Base-by-base conservation (phyloP, 2,113 vertebrate species). In the Platysteira castanea region DNA sequence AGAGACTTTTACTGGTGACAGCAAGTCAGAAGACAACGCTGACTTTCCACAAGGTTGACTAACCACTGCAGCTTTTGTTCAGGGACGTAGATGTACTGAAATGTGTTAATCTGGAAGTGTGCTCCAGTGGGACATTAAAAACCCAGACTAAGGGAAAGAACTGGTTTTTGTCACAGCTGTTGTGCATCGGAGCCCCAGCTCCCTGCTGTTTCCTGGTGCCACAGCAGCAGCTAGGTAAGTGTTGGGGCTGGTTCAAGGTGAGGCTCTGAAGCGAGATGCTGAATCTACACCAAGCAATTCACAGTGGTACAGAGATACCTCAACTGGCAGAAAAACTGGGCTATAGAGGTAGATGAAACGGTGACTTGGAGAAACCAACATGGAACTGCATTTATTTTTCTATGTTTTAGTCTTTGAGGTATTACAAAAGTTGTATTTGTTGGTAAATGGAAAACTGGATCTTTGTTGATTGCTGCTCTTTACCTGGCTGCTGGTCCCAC, bases 221-320 rank as follows among this genome's bases (percentile, higher is more conserved):
- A 1, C 6, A 21, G 28, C 37, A 84, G 46, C 60, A 84, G 26
- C n/a, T 19, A 15, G 50, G 1, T 52, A 23, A 11, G 2, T 24
- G 5, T 6, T 69, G 26, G 1, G 10, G 15, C 21, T 84, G 44
- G 15, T n/a, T 84, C 50, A 81, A 52, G 64, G n/a, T 56, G 50
- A 15, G 2, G 9, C 4, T 42, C 31, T 49, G 78, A 84, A 84
- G 27, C 15, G n/a, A 73, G 23, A 6, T n/a, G 7, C 49, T 68
- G 8, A 27, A 56, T 24, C 46, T 31, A 47, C 9, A 50, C 8
- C 8, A 8, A 73, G 12, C 4, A 73, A 33, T 79, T 60, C 26
- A 42, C 23, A 0, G 1, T 30, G 44, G 20, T 14, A 49, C 0
- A 0, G 47, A 65, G 39, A 63, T 10, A 47, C 8, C 18, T 42